Evolutionary conservation across 2,888 invertebrate genomes (phyloP).

Genomic region (Lacanobia oleracea): DNA sequence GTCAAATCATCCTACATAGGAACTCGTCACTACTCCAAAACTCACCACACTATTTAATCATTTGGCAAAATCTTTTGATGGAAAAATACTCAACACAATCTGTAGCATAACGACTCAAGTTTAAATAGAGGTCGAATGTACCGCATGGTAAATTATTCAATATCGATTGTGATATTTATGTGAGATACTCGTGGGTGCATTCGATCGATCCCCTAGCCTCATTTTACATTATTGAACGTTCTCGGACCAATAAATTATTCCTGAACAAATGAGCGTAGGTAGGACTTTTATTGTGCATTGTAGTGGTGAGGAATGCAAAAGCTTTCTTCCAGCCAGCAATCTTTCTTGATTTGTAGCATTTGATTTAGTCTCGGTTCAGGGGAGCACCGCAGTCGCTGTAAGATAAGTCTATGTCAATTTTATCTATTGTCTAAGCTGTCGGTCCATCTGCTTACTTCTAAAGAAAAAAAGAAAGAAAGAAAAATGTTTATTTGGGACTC

Average conservation of each 20-base stretch:
- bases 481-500: too few relatives aligned
- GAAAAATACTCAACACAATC: conserved; percentile 20
- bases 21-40: background rate
- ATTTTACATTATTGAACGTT: conserved; percentile 43
- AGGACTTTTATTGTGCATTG: background rate
- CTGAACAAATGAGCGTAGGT: conserved; percentile 18
- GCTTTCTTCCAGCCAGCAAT: background rate
- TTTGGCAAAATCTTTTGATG: background rate
- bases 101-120: conserved; percentile 16
- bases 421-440: background rate
- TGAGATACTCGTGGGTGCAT: conserved; percentile 13
- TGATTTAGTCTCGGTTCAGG: background rate
- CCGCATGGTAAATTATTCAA: conserved; percentile 21
- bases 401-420: background rate
- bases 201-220: conserved; percentile 27
- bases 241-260: conserved; percentile 22
- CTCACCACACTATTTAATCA: background rate
- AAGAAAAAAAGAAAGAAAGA: too few relatives aligned
- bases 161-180: conserved; percentile 37
- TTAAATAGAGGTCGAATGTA: conserved; percentile 30
- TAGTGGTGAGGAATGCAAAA: background rate
- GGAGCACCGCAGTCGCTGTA: background rate
- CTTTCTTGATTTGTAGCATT: background rate
- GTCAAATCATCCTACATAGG: too few relatives aligned
- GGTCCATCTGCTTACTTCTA: background rate